Base-by-base conservation (phyloP, 2,888 invertebrate species). In the Cancer borealis region DNA sequence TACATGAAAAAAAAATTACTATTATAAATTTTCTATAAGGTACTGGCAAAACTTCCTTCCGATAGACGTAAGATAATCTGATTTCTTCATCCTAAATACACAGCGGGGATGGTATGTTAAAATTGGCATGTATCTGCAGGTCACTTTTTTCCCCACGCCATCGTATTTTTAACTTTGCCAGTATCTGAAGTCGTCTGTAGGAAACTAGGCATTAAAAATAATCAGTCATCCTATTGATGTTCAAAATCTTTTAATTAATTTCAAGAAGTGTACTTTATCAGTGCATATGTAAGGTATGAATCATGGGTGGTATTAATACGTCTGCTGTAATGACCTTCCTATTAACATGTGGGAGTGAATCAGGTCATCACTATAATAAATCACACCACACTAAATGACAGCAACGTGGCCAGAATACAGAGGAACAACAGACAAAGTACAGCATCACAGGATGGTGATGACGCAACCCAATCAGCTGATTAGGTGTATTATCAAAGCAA, bases 401-500 rank as follows among this genome's bases (percentile, higher is more conserved):
- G 21, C 60, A 60, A 21, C 17, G 60, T 60, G 60, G 21, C 60
- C 60, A 21, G 60, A 60, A 60, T 60, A 21, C 60, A 21, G 5
- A 60, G 60, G 60, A 60, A 60, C 60, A 60, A 60, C 17, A 60
- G 17, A 60, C 60, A 60, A 39, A 39, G 39, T 39, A 39, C 39
- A 39, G 0, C 60, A 60, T 21, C 21, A 60, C 21, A 60, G 60
- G 60, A 17, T 21, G 60, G 60, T 21, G 60, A 60, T 60, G 60
- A 60, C 60, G 73, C 73, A 73, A 73, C 26, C 73, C 73, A 5
- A 73, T 73, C 73, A 73, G 73, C 73, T 73, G 73, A 73, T n/a
- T 26, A 8, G 14, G 54, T 2, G 8, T 73, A n/a, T n/a, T 26
- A 73, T n/a, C 5, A n/a, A n/a, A 8, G 73, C 26, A 5, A n/a